A percentile compares a stretch with the other conserved stretches of the same genome.
Evolutionary conservation across 2,888 invertebrate species (phyloP).

Genomic region (Pheosia gnoma): DNA sequence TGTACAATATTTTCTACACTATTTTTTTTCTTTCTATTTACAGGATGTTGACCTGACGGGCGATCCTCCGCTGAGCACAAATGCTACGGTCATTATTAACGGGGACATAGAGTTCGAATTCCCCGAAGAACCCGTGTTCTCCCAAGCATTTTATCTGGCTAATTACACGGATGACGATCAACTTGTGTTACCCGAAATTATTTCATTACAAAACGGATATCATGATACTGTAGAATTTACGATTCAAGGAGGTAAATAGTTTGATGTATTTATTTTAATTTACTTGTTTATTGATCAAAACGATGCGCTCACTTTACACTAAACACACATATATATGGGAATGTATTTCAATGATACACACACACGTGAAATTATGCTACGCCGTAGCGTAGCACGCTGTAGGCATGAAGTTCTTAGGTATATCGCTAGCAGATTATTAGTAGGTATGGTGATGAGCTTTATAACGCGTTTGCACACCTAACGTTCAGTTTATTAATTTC

Average conservation of each 20-base stretch:
- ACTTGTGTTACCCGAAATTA: constrained; percentile 50
- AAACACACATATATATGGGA: too few relatives aligned
- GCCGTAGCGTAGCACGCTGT: too few relatives aligned
- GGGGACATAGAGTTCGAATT: constrained; percentile 64
- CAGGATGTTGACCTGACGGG: constrained; percentile 70
- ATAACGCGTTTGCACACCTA: too few relatives aligned
- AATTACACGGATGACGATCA: constrained; percentile 59
- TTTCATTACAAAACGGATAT: constrained; percentile 62
- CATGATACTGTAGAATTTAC: constrained; percentile 58
- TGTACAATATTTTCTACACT: too few relatives aligned
- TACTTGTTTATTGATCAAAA: background rate
- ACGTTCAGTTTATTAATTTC: too few relatives aligned
- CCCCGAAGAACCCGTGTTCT: constrained; percentile 75
- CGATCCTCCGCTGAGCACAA: constrained; percentile 50
- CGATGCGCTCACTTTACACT: too few relatives aligned
- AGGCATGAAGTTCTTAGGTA: too few relatives aligned
- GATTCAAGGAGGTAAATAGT: constrained; percentile 62
- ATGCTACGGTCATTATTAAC: constrained; percentile 59
- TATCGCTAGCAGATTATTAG: too few relatives aligned
- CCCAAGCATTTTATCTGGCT: constrained; percentile 69
- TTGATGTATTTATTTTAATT: background rate
- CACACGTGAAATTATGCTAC: too few relatives aligned
- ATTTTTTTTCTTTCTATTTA: constrained; percentile 11
- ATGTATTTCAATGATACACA: too few relatives aligned
- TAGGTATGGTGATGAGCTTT: too few relatives aligned